Percentiles rank a stretch among this genome's conserved stretches.
phyloP scores from a whole-genome alignment of 1,140 invertebrate genomes.

The Pogonomyrmex barbatus region DNA sequence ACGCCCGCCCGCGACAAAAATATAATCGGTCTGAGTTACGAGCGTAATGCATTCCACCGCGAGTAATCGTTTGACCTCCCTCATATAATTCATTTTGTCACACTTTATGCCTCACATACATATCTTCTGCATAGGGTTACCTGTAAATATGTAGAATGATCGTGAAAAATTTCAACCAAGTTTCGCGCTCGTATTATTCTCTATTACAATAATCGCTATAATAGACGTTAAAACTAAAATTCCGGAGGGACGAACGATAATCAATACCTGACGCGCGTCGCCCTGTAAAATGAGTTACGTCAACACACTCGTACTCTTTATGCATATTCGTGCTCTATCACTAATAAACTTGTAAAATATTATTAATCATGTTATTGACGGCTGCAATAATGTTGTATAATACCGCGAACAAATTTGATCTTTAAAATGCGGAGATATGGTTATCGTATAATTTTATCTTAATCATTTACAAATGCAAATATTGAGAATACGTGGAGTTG shows the following conservation, averaged over 20 bases:
- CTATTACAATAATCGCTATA: not conserved
- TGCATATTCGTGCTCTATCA: not conserved
- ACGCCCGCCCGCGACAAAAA: conserved; percentile 47
- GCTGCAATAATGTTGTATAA: not conserved
- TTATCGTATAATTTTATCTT: not conserved
- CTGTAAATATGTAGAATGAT: not conserved
- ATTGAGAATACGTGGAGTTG: conserved; percentile 7
- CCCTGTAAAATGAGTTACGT: conserved; percentile 13
- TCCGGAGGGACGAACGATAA: not conserved
- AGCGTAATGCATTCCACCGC: conserved; percentile 49
- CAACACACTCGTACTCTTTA: not conserved
- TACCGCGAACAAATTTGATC: not conserved
- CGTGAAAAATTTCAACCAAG: not conserved
- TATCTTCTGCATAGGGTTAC: conserved; percentile 7
- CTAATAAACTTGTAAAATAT: conserved; percentile 4
- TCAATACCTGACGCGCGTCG: not conserved
- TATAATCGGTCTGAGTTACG: conserved; percentile 63
- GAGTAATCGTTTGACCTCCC: conserved; percentile 51
- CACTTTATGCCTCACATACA: conserved; percentile 31
- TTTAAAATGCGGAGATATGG: not conserved
- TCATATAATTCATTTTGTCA: conserved; percentile 45
- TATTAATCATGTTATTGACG: conserved; percentile 24
- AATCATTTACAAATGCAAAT: conserved; percentile 11
- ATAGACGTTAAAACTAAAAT: conserved; percentile 16
- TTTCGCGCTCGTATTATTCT: not conserved